phyloP scores from a whole-genome alignment of 2,797 vertebrate species.

The Dallia pectoralis region DNA sequence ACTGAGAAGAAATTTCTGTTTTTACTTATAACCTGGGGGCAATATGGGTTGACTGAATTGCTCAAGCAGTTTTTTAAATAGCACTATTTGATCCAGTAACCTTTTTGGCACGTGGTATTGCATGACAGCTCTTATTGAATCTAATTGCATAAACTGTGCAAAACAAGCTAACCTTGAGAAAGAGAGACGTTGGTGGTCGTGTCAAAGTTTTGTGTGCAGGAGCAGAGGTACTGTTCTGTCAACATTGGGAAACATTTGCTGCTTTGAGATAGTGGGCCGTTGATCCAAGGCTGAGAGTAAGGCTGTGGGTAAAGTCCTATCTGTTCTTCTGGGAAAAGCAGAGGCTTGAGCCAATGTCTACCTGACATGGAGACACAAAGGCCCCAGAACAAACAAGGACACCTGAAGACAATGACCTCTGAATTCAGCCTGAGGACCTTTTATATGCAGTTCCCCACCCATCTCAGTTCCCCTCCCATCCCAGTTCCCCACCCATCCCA shows the following conservation, averaged over 20 bases:
- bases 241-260: slow-evolving; percentile 74
- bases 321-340: slow-evolving; percentile 48
- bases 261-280: slow-evolving; percentile 73
- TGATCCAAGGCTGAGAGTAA: slow-evolving; percentile 72
- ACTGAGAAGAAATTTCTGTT: too few relatives aligned
- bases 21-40: too few relatives aligned
- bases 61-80: too few relatives aligned
- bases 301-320: slow-evolving; percentile 62
- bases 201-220: slow-evolving; percentile 75
- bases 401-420: slow-evolving; percentile 77
- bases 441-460: too few relatives aligned
- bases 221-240: slow-evolving; percentile 67
- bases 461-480: too few relatives aligned
- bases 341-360: slow-evolving; percentile 70
- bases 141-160: slow-evolving; percentile 3
- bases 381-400: slow-evolving; percentile 69
- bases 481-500: too few relatives aligned
- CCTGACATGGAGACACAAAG: slow-evolving; percentile 58
- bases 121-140: background rate
- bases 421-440: slow-evolving; percentile 44
- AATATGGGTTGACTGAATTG: too few relatives aligned
- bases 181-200: slow-evolving; percentile 66
- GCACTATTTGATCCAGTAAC: too few relatives aligned
- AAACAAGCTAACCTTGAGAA: slow-evolving; percentile 46
- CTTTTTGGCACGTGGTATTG: background rate